phyloP scores from a whole-genome alignment of 1,140 invertebrate genomes.

The Euschistus heros region DNA sequence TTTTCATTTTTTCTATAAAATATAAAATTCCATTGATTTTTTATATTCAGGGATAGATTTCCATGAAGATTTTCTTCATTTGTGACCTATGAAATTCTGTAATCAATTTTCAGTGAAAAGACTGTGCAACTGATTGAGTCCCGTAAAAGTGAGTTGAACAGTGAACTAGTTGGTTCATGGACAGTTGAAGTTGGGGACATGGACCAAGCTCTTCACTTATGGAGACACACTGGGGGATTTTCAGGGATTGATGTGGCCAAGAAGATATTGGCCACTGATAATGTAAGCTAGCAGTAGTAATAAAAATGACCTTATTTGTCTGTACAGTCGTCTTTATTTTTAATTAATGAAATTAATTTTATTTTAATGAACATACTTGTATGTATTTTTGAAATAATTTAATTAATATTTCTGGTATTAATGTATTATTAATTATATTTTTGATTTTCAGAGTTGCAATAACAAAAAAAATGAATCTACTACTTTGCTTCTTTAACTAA shows the following conservation, averaged over 20 bases:
- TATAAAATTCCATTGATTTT: too few species aligned
- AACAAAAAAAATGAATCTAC: too few species aligned
- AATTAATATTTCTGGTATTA: too few species aligned
- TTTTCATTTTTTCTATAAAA: too few species aligned
- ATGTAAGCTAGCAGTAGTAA: slow-evolving; percentile 40
- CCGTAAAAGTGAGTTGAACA: slow-evolving; percentile 54
- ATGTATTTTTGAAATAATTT: too few species aligned
- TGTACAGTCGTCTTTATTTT: neutral
- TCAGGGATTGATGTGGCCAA: slow-evolving; percentile 73
- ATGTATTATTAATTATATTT: too few species aligned
- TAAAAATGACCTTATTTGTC: neutral
- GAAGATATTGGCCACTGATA: slow-evolving; percentile 55
- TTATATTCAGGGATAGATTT: neutral
- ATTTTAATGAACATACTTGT: too few species aligned
- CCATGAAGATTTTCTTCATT: neutral
- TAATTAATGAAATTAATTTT: too few species aligned
- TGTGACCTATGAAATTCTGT: slow-evolving; percentile 7
- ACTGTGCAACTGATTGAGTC: slow-evolving; percentile 66
- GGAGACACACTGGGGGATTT: slow-evolving; percentile 88
- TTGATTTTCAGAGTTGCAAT: too few species aligned
- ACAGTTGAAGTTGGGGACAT: slow-evolving; percentile 91
- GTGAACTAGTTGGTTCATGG: slow-evolving; percentile 73
- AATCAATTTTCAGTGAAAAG: slow-evolving; percentile 52
- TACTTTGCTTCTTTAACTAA: too few species aligned
- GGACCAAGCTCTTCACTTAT: slow-evolving; percentile 91